Conservation (phyloP, 2,797 vertebrate genomes). For the Cyprinella venusta region DNA sequence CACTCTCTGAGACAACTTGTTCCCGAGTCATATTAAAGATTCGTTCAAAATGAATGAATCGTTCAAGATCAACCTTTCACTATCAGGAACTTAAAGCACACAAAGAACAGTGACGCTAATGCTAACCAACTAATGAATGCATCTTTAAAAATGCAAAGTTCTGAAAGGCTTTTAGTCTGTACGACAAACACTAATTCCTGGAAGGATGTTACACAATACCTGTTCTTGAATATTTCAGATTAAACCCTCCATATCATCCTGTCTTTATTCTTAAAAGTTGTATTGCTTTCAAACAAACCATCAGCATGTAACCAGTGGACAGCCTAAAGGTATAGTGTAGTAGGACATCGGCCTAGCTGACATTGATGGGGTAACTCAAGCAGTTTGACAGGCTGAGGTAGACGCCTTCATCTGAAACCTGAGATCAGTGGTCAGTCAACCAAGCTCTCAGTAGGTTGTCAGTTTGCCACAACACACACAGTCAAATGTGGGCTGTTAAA, state of each 20-base stretch:
- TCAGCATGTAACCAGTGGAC: constrained; percentile 26
- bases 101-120: not conserved
- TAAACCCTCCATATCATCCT: not conserved
- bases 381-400: constrained; percentile 64
- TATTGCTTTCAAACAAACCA: not conserved
- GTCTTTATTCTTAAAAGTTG: not conserved
- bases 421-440: constrained; percentile 65
- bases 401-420: constrained; percentile 67
- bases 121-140: not conserved
- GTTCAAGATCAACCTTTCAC: no score
- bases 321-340: constrained; percentile 36
- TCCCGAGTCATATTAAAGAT: no score
- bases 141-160: not conserved
- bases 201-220: not conserved
- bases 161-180: not conserved
- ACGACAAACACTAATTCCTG: not conserved
- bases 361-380: constrained; percentile 70
- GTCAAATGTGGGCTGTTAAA: constrained; percentile 11
- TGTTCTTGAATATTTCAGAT: not conserved
- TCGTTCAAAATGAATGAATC: no score
- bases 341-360: constrained; percentile 18
- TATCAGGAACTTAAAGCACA: not conserved
- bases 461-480: constrained; percentile 23
- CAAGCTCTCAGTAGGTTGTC: constrained; percentile 46
- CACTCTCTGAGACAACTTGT: not conserved